phyloP scores from a whole-genome alignment of 2,113 vertebrate species.

The Dicaeum eximium region DNA sequence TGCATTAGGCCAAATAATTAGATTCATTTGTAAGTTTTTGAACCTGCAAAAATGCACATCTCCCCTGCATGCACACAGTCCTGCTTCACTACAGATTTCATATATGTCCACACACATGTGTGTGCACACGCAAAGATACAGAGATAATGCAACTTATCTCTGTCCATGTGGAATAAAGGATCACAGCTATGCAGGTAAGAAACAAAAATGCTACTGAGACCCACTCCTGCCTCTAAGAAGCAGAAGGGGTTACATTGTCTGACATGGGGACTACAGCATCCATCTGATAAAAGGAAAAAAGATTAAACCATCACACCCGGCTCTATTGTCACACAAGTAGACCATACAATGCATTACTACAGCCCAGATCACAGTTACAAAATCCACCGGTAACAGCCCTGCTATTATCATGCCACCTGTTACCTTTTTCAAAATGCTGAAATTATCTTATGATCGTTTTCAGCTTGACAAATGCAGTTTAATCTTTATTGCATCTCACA shows the following conservation, averaged over 20 bases:
- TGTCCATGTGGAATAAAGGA: background rate
- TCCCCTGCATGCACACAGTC: background rate
- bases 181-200: background rate
- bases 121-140: background rate
- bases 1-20: background rate
- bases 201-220: background rate
- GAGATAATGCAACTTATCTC: background rate
- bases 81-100: background rate
- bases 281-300: constrained; percentile 25
- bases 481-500: constrained; percentile 49
- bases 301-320: constrained; percentile 49
- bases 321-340: constrained; percentile 40
- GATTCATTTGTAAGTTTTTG: background rate
- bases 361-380: constrained; percentile 14
- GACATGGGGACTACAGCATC: constrained; percentile 9
- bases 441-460: constrained; percentile 25
- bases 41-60: background rate
- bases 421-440: constrained; percentile 45
- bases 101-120: background rate
- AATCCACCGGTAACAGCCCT: constrained; percentile 54
- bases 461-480: constrained; percentile 42
- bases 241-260: background rate
- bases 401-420: constrained; percentile 62
- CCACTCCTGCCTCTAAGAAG: background rate
- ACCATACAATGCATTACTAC: constrained; percentile 22